phyloP scores from a whole-genome alignment of 2,888 invertebrate species.

The Halocaridina rubra region DNA sequence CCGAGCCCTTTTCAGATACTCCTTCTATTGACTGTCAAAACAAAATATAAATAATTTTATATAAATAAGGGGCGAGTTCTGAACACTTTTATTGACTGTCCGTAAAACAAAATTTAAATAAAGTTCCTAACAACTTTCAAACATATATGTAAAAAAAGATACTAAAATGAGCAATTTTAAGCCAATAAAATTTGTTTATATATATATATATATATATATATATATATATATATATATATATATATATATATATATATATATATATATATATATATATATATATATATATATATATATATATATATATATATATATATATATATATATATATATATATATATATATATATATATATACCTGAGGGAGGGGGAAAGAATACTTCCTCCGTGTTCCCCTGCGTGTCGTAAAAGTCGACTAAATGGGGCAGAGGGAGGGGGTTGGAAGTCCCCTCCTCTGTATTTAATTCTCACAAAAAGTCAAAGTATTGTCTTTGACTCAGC shows the following conservation, averaged over 20 bases:
- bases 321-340: slow-evolving; percentile 38
- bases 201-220: too few species aligned
- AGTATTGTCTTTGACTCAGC: too few species aligned
- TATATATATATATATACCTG: slow-evolving; percentile 31
- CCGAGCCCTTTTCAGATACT: too few species aligned
- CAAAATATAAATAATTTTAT: not conserved
- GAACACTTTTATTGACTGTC: not conserved
- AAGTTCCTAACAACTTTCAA: not conserved
- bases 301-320: slow-evolving; percentile 35
- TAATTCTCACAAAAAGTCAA: too few species aligned
- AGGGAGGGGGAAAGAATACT: too few species aligned
- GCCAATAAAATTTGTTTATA: too few species aligned
- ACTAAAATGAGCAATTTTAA: too few species aligned
- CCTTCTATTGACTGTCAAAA: not conserved
- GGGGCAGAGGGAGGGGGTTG: too few species aligned
- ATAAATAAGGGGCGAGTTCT: not conserved
- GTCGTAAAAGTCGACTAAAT: too few species aligned
- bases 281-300: slow-evolving; percentile 41
- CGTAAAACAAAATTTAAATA: not conserved
- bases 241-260: slow-evolving; percentile 35
- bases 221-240: slow-evolving; percentile 38
- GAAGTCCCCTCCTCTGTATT: too few species aligned
- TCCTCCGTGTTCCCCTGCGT: too few species aligned
- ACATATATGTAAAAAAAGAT: too few species aligned
- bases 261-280: slow-evolving; percentile 41